Evolutionary conservation across 2,797 vertebrate species (phyloP).

Genomic region (Channallabes apus): DNA sequence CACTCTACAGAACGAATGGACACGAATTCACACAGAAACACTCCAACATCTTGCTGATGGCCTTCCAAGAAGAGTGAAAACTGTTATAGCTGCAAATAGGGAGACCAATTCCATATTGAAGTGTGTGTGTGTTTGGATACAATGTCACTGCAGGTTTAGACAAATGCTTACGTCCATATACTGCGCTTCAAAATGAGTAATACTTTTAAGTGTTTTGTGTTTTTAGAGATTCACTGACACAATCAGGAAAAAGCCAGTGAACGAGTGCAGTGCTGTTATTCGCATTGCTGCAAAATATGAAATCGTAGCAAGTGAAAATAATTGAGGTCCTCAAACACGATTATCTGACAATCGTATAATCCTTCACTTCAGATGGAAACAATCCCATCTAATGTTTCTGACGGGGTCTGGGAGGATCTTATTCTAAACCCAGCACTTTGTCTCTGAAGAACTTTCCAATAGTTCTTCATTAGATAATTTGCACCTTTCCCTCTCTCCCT

Average conservation of each 20-base stretch:
- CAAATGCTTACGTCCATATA: not conserved
- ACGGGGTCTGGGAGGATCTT: not conserved
- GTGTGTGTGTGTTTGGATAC: no score
- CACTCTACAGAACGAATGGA: no score
- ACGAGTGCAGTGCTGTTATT: not conserved
- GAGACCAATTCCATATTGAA: no score
- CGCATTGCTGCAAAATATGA: no score
- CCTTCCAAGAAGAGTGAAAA: no score
- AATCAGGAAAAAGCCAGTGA: not conserved
- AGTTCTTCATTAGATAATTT: not conserved
- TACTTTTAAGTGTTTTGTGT: not conserved
- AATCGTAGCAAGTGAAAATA: no score
- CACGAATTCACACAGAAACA: no score
- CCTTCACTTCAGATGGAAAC: not conserved
- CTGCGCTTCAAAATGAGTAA: not conserved
- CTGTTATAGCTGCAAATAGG: no score
- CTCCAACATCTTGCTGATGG: no score
- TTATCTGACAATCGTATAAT: not conserved
- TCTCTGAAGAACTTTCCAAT: not conserved
- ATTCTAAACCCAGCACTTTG: not conserved
- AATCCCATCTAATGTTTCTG: not conserved
- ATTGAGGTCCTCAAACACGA: not conserved
- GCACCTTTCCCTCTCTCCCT: not conserved
- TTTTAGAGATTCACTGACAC: not conserved
- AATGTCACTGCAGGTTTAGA: no score